phyloP scores from a whole-genome alignment of 1,140 invertebrate genomes.

The Drosophila pectinifera region DNA sequence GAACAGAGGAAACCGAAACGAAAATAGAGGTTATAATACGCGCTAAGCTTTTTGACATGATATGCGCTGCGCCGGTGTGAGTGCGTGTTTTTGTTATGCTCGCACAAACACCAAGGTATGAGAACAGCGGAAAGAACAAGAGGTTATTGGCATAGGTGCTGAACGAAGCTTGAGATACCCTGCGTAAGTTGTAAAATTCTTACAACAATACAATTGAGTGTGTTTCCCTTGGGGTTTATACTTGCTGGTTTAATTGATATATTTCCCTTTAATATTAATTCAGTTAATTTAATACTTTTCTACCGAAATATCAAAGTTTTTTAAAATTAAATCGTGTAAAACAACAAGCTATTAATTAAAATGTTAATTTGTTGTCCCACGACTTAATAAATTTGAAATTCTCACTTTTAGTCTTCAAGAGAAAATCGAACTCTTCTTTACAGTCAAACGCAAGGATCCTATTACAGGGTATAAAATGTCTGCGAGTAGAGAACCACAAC shows the following conservation, averaged over 20 bases:
- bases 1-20: slow-evolving; percentile 47
- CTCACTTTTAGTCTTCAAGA: too few species aligned
- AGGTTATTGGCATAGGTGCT: background rate
- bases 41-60: slow-evolving; percentile 78
- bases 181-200: background rate
- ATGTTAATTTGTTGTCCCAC: too few species aligned
- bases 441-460: background rate
- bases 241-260: too few species aligned
- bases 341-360: too few species aligned
- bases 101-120: slow-evolving; percentile 33
- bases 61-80: slow-evolving; percentile 57
- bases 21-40: slow-evolving; percentile 82
- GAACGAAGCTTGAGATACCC: slow-evolving; percentile 9
- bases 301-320: too few species aligned
- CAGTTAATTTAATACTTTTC: too few species aligned
- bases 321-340: too few species aligned
- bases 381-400: too few species aligned
- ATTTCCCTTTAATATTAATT: too few species aligned
- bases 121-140: slow-evolving; percentile 24
- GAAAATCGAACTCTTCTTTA: too few species aligned
- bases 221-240: background rate
- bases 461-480: slow-evolving; percentile 32
- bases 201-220: background rate
- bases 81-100: slow-evolving; percentile 58
- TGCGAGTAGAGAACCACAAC: slow-evolving; percentile 64